These are phyloP conservation scores for Sphinx pinastri DNA, from an alignment of 2,888 invertebrate genomes.

Conservation along the genomic window DNA sequence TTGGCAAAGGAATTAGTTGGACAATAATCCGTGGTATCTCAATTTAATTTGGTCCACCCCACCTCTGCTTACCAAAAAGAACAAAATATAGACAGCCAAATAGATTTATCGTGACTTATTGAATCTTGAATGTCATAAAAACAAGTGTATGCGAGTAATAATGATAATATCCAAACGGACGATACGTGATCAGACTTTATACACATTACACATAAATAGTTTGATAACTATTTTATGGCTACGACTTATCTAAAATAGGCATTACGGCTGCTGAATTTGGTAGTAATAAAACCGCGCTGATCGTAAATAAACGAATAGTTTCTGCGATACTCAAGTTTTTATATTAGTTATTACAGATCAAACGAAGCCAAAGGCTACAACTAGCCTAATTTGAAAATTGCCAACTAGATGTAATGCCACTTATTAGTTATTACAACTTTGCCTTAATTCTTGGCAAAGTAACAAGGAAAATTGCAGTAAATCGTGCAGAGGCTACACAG, in stretches of 20 bases:
- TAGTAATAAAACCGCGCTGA: too few relatives aligned
- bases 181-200: neutral
- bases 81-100: neutral
- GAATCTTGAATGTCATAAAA: too few relatives aligned
- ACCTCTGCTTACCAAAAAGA: too few relatives aligned
- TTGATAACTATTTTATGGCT: constrained; percentile 1
- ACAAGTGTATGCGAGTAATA: too few relatives aligned
- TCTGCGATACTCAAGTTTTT: neutral
- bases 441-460: neutral
- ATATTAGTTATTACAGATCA: neutral
- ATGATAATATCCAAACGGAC: neutral
- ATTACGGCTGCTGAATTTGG: neutral
- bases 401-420: neutral
- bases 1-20: too few relatives aligned
- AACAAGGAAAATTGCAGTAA: neutral
- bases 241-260: neutral
- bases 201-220: neutral
- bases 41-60: too few relatives aligned
- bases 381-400: constrained; percentile 7
- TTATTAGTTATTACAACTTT: neutral
- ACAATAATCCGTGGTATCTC: too few relatives aligned
- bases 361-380: neutral
- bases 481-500: neutral
- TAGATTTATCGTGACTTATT: neutral
- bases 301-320: neutral